phyloP scores from a whole-genome alignment of 2,888 invertebrate genomes.

The Gisinianus flammeolus region DNA sequence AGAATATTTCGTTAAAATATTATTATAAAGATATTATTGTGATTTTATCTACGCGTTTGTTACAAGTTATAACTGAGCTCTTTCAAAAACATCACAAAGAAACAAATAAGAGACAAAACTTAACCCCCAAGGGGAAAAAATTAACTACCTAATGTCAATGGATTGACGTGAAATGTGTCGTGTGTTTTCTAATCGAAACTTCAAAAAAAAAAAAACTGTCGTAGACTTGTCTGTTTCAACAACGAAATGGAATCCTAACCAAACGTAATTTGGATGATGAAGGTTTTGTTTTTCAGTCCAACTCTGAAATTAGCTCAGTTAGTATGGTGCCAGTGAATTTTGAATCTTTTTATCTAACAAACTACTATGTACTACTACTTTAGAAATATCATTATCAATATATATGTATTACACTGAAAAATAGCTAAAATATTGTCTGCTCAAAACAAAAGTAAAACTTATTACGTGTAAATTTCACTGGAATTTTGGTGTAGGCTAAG shows the following conservation, averaged over 20 bases:
- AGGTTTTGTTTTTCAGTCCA: background rate
- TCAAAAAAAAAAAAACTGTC: background rate
- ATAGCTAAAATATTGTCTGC: no score
- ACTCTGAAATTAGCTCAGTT: background rate
- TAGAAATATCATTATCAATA: no score
- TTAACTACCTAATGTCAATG: no score
- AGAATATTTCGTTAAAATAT: conserved; percentile 4
- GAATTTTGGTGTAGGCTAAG: no score
- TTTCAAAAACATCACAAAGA: conserved; percentile 16
- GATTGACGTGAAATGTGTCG: background rate
- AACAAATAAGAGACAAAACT: background rate
- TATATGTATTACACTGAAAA: no score
- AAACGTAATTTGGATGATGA: background rate
- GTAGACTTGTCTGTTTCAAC: background rate
- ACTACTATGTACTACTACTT: no score
- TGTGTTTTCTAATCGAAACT: conserved; percentile 11
- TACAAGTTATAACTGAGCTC: background rate
- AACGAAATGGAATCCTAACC: background rate
- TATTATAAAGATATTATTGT: background rate
- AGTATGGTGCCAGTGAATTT: background rate
- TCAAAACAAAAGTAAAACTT: no score
- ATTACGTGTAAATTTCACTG: no score
- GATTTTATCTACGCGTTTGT: conserved; percentile 11
- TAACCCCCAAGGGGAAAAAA: background rate
- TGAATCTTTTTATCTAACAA: background rate